A percentile compares a stretch with the other conserved stretches of the same genome.
phyloP scores from a whole-genome alignment of 1,140 invertebrate species.

The Medauroidea extradentata region DNA sequence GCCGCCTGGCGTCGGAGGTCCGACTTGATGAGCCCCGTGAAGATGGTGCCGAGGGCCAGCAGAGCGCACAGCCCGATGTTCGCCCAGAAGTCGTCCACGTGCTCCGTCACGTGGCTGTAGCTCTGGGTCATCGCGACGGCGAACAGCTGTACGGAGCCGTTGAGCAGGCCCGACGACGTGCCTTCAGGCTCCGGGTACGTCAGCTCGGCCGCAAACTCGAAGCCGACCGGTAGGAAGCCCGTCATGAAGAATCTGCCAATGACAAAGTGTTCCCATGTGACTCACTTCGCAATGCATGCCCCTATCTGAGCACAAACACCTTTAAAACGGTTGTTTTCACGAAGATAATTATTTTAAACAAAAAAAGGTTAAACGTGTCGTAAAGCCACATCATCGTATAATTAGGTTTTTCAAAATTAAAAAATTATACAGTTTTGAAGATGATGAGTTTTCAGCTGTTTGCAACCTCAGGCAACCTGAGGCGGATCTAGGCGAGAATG shows the following conservation, averaged over 20 bases:
- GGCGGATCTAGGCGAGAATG: no score
- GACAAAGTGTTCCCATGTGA: conserved; percentile 58
- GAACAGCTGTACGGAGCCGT: conserved; percentile 28
- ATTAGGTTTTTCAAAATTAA: no score
- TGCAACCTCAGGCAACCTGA: no score
- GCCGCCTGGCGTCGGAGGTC: conserved; percentile 72
- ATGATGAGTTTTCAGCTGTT: no score
- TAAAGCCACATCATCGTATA: no score
- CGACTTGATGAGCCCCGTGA: conserved; percentile 68
- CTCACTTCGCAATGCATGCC: no score
- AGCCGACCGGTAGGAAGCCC: conserved; percentile 65
- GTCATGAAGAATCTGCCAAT: conserved; percentile 64
- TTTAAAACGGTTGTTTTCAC: no score
- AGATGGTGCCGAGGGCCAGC: conserved; percentile 60
- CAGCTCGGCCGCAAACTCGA: conserved; percentile 69
- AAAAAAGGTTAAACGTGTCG: no score
- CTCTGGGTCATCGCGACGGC: conserved; percentile 72
- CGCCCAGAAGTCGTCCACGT: conserved; percentile 59
- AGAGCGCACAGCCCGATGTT: conserved; percentile 61
- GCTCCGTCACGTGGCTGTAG: conserved; percentile 54
- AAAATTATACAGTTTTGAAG: no score
- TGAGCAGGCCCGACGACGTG: conserved; percentile 61
- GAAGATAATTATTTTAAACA: no score
- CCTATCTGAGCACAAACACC: no score
- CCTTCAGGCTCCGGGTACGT: conserved; percentile 69